These are phyloP conservation scores for Drosophila picticornis DNA, from an alignment of 2,888 invertebrate genomes.

Conservation along the genomic window DNA sequence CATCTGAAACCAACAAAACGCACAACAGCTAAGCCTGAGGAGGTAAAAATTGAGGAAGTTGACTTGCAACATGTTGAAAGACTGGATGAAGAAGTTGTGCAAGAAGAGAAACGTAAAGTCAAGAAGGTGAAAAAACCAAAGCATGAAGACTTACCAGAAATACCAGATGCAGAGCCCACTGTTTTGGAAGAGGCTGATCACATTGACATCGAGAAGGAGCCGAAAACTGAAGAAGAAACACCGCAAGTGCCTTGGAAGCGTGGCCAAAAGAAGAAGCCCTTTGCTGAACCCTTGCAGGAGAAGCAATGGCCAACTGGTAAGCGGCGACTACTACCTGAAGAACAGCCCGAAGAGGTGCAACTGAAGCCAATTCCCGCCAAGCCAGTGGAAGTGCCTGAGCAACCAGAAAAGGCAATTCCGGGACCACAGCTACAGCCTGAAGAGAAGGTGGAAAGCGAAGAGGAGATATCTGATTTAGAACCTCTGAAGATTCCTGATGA, in stretches of 20 bases:
- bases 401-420: constrained; percentile 75
- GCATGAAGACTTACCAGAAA: constrained; percentile 81
- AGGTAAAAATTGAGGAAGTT: constrained; percentile 77
- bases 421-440: constrained; percentile 78
- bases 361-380: constrained; percentile 84
- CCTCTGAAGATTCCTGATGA: constrained; percentile 79
- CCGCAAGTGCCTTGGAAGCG: constrained; percentile 83
- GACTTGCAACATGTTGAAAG: constrained; percentile 81
- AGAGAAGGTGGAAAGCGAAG: constrained; percentile 78
- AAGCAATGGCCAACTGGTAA: constrained; percentile 85
- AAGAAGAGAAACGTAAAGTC: constrained; percentile 78
- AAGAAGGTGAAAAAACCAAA: constrained; percentile 81
- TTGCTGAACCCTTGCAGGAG: constrained; percentile 81
- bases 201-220: constrained; percentile 79
- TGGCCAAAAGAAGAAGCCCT: constrained; percentile 84
- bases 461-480: constrained; percentile 74
- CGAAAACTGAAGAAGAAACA: constrained; percentile 74
- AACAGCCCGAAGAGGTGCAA: constrained; percentile 85
- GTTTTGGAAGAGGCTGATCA: constrained; percentile 82
- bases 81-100: constrained; percentile 74
- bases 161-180: constrained; percentile 77
- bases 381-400: constrained; percentile 75
- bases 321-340: constrained; percentile 84
- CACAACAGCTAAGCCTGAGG: constrained; percentile 72
- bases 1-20: constrained; percentile 85